phyloP scores from a whole-genome alignment of 2,888 invertebrate genomes.

The Ophion ventricosus region DNA sequence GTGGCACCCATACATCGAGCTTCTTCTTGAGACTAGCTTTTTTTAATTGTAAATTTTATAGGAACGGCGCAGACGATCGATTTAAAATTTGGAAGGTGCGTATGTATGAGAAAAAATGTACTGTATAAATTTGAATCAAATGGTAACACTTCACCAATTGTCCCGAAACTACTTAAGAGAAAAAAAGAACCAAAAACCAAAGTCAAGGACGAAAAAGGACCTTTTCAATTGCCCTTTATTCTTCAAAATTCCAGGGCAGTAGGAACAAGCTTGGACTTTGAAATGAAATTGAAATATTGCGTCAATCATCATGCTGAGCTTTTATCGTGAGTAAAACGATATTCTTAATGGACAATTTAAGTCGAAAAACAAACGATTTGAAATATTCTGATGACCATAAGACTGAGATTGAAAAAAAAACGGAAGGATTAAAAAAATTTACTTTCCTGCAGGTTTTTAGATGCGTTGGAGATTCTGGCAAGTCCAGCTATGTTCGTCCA shows the following conservation, averaged over 20 bases:
- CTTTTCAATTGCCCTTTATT: background rate
- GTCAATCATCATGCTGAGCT: slow-evolving; percentile 68
- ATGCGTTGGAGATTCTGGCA: slow-evolving; percentile 66
- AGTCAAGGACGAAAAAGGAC: background rate
- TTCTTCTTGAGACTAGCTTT: too few relatives aligned
- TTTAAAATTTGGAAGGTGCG: too few relatives aligned
- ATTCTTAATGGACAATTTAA: background rate
- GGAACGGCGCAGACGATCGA: too few relatives aligned
- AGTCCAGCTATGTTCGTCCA: slow-evolving; percentile 72
- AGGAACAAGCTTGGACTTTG: slow-evolving; percentile 47
- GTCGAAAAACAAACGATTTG: background rate
- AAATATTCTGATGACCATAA: background rate
- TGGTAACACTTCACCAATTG: too few relatives aligned
- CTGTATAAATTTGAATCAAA: too few relatives aligned
- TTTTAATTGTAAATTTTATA: too few relatives aligned
- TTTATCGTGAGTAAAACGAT: slow-evolving; percentile 64
- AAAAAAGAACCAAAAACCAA: background rate
- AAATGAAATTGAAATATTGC: slow-evolving; percentile 67
- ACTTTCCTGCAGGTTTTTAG: slow-evolving; percentile 65
- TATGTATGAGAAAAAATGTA: too few relatives aligned
- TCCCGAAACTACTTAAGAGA: too few relatives aligned
- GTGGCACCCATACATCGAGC: too few relatives aligned
- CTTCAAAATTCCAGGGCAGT: slow-evolving; percentile 33
- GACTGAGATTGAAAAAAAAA: background rate
- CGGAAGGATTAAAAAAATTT: background rate